Conservation (phyloP, 30 jellyfish, hydroid and myxozoan species). For the Chironex yamaguchii region DNA sequence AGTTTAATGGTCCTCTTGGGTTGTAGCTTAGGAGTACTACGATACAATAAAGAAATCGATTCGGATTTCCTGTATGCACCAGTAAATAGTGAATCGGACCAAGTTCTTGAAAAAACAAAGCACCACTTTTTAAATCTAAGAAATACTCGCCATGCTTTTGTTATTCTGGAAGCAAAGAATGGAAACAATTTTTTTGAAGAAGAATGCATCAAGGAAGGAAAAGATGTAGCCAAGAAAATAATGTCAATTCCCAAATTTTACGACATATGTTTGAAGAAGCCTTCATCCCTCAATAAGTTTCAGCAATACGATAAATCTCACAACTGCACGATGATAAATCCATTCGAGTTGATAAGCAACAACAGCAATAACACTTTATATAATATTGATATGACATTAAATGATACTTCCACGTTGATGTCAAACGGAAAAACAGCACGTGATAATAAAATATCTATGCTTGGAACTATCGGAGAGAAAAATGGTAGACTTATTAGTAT, state of each 20-base stretch:
- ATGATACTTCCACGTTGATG: slow-evolving; percentile 26
- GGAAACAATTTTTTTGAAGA: slow-evolving; percentile 29
- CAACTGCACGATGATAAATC: slow-evolving; percentile 46
- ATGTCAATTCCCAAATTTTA: slow-evolving; percentile 28
- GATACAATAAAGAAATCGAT: slow-evolving; percentile 11
- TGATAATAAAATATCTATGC: too few relatives aligned
- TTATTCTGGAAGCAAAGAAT: slow-evolving; percentile 32
- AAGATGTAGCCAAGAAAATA: neutral
- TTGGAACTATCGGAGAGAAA: too few relatives aligned
- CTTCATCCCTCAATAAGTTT: neutral
- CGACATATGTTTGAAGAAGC: slow-evolving; percentile 46
- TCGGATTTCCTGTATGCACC: slow-evolving; percentile 58
- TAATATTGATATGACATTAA: neutral
- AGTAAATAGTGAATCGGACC: slow-evolving; percentile 20
- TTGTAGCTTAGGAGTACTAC: slow-evolving; percentile 39
- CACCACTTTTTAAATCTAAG: slow-evolving; percentile 23
- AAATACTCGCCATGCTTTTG: slow-evolving; percentile 46
- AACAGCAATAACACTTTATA: neutral
- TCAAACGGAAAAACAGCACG: slow-evolving; percentile 72
- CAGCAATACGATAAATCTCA: neutral
- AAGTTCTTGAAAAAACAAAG: slow-evolving; percentile 24
- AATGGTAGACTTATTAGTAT: neutral
- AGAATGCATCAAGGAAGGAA: slow-evolving; percentile 24
- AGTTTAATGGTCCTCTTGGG: slow-evolving; percentile 1
- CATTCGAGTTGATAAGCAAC: slow-evolving; percentile 34